Base-by-base conservation (phyloP, 2,797 vertebrate species). In the Scarus forsteni region DNA sequence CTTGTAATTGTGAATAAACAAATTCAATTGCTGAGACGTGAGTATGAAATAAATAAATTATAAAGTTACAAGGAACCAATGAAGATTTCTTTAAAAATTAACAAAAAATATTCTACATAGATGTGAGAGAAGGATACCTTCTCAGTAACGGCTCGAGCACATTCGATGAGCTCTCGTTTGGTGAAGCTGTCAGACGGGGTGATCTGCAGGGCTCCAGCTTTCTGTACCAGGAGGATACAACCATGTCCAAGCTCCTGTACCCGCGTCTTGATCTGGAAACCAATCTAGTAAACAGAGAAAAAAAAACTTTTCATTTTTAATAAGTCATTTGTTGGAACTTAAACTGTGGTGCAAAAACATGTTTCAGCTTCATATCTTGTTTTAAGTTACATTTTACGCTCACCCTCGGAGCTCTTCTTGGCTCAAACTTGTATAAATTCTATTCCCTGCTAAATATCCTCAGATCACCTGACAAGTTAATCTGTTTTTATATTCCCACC, bases 151-250 rank as follows among this genome's bases (percentile, higher is more conserved):
- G 96, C 86, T 0, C 97, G 96, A 45, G 98, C 97, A 44, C 97
- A 99, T 14, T 99, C 98, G 1, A 99, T 98, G 81, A 99, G 94
- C 90, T 99, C 98, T 61, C 96, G 90, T 79, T 99, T 99, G 78
- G 97, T 98, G 87, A 96, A 98, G 85, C 96, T 91, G 74, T 99
- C 98, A 0, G 96, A 96, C 18, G 98, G 98, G 66, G 94, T 98
- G 66, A 97, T 95, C 93, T 99, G 98, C 54, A 99, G 93, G 6
- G 98, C 95, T 38, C 98, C 98, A 0, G 98, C 98, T 90, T 99
- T 99, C 91, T 99, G 98, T n/a, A 99, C 98, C 77, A 99, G 95
- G 84, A 95, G 98, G 88, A 99, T 99, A 55, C 98, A 99, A 77
- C 98, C 96, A 0, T 99, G 98, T 12, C 98, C 98, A 27, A 99